Evolutionary conservation across 2,113 vertebrate species (phyloP), one percentile per base, ranked within the genome.

Genomic region (Solenodon paradoxus): DNA sequence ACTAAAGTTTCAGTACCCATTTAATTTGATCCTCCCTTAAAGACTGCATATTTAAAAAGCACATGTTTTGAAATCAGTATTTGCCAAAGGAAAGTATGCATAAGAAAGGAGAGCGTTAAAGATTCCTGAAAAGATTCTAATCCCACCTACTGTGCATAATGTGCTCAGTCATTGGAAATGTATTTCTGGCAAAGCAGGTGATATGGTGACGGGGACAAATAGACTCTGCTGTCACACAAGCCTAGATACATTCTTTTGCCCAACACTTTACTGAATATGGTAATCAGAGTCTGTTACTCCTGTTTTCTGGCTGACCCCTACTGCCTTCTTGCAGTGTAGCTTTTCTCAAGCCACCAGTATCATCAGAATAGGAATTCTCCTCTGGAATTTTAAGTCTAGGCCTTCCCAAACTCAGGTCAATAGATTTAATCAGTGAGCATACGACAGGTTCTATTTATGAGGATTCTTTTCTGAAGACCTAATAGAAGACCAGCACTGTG

Each of bases 111-210:
- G 1, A 4, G 32, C 45, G 87, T 94, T 90, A 84, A 69, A 89
- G 81, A 92, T 92, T 95, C 83, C 83, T 77, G 90, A 80, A 95
- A 86, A 92, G 75, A 90, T 90, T 90, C 92, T 96, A 63, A 92
- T 95, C 45, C 38, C 59, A 68, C 79, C 75, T 80, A 51, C 88
- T 61, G 53, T 84, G 90, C 94, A 90, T 97, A 94, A 95, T 88
- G 90, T 97, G 94, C 75, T 95, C 96, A 95, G 90, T 87, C 96
- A 95, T 81, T 96, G 95, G 96, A 97, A 96, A 97, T 71, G 80
- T 90, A 84, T 84, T n/a, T 16, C 95, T 53, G 22, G 83, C 74
- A 93, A 92, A 95, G 79, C 94, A 79, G 79, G 35, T 93, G 93
- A 86, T 94, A 38, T 61, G 72, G 90, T 96, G 92, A 95, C 64